Conservation (phyloP, 2,113 vertebrate species). For the Chamaea fasciata region DNA sequence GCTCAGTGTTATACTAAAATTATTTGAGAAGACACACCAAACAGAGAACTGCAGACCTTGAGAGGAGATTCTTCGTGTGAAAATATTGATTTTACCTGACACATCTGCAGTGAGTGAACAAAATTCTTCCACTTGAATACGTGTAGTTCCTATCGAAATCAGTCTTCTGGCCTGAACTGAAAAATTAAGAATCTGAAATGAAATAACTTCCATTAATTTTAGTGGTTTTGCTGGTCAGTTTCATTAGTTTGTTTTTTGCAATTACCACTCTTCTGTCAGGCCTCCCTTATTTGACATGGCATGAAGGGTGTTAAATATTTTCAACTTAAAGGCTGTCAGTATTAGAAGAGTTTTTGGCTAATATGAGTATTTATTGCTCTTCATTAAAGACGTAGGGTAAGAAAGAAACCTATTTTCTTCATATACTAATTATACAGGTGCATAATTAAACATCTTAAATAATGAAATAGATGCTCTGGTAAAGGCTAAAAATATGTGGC, state of each 20-base stretch:
- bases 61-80: neutral
- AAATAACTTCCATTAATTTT: neutral
- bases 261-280: neutral
- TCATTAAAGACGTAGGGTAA: neutral
- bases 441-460: conserved; percentile 68
- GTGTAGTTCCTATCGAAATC: neutral
- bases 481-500: conserved; percentile 64
- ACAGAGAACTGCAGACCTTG: neutral
- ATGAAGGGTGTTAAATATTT: neutral
- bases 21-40: neutral
- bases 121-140: neutral
- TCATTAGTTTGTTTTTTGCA: neutral
- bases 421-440: conserved; percentile 68
- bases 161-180: neutral
- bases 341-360: neutral
- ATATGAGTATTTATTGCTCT: neutral
- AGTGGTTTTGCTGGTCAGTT: neutral
- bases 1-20: neutral
- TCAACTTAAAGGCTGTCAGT: neutral
- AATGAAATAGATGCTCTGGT: conserved; percentile 63
- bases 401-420: conserved; percentile 60
- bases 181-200: neutral
- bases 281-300: neutral
- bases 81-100: conserved; percentile 14
- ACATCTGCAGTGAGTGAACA: neutral